A percentile compares a stretch with the other conserved stretches of the same genome.
phyloP scores from a whole-genome alignment of 2,113 vertebrate genomes.

The Riparia riparia region DNA sequence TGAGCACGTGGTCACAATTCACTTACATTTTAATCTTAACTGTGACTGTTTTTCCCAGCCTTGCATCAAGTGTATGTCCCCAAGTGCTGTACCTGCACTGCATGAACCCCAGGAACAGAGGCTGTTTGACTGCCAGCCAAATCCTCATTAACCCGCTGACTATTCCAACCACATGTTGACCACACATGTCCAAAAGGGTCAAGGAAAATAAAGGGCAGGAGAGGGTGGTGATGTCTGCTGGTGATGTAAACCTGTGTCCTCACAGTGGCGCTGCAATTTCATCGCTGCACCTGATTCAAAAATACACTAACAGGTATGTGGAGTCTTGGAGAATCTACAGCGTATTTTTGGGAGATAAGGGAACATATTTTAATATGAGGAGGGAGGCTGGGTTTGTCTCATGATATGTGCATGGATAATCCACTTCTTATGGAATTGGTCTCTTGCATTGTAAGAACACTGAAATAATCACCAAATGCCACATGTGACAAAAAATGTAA shows the following conservation, averaged over 20 bases:
- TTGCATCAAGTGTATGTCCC: background rate
- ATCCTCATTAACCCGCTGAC: background rate
- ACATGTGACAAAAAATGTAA: slow-evolving; percentile 52
- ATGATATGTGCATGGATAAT: background rate
- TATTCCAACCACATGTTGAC: background rate
- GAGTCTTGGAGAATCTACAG: background rate
- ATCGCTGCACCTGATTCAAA: background rate
- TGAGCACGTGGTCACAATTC: background rate
- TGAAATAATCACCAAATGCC: slow-evolving; percentile 34
- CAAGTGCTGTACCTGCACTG: background rate
- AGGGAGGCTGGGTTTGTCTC: background rate
- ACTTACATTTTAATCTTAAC: background rate
- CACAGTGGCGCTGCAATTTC: background rate
- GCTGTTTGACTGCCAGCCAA: background rate
- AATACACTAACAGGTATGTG: rapidly evolving
- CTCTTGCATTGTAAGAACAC: background rate
- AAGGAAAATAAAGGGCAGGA: background rate
- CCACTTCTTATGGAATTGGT: slow-evolving; percentile 24
- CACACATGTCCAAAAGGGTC: background rate
- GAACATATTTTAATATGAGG: background rate
- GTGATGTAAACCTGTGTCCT: background rate
- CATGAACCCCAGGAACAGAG: background rate
- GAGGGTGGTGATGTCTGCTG: background rate
- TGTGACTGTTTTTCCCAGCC: background rate
- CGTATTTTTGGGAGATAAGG: background rate